A percentile compares a stretch with the other conserved stretches of the same genome.
Evolutionary conservation across 2,797 vertebrate species (phyloP).

Genomic region (Tenualosa ilisha): DNA sequence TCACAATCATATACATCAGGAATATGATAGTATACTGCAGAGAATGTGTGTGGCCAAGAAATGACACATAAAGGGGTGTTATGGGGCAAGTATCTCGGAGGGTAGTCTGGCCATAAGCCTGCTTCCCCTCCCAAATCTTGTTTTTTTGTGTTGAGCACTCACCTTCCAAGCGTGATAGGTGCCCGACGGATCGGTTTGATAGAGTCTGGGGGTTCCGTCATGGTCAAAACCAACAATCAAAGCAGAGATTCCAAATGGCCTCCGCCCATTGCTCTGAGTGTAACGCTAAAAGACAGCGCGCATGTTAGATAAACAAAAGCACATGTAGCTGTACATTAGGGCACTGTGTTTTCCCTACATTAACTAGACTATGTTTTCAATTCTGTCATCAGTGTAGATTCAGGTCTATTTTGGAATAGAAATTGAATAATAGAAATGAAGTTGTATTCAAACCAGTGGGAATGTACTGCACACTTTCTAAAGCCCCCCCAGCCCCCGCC

Average conservation of each 20-base stretch:
- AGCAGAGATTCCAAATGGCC: constrained; percentile 83
- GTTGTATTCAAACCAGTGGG: too few relatives aligned
- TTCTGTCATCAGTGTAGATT: too few relatives aligned
- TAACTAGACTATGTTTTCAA: too few relatives aligned
- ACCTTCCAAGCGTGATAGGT: constrained; percentile 88
- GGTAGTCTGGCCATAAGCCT: not conserved
- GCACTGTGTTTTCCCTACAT: too few relatives aligned
- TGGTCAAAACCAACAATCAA: constrained; percentile 85
- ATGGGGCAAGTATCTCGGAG: not conserved
- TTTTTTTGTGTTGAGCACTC: constrained; percentile 24
- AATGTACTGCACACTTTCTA: too few relatives aligned
- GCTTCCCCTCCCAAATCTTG: not conserved
- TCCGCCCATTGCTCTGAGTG: constrained; percentile 81
- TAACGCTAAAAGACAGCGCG: constrained; percentile 69
- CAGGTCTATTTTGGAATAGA: too few relatives aligned
- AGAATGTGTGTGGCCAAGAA: not conserved
- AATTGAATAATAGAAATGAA: too few relatives aligned
- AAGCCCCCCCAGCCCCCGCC: too few relatives aligned
- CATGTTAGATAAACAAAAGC: not conserved
- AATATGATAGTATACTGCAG: not conserved
- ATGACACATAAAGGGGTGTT: not conserved
- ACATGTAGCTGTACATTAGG: not conserved
- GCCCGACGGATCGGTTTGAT: constrained; percentile 84
- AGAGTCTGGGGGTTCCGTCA: constrained; percentile 79
- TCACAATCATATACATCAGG: not conserved